phyloP scores from a whole-genome alignment of 2,797 vertebrate genomes.

The Megalops cyprinoides region DNA sequence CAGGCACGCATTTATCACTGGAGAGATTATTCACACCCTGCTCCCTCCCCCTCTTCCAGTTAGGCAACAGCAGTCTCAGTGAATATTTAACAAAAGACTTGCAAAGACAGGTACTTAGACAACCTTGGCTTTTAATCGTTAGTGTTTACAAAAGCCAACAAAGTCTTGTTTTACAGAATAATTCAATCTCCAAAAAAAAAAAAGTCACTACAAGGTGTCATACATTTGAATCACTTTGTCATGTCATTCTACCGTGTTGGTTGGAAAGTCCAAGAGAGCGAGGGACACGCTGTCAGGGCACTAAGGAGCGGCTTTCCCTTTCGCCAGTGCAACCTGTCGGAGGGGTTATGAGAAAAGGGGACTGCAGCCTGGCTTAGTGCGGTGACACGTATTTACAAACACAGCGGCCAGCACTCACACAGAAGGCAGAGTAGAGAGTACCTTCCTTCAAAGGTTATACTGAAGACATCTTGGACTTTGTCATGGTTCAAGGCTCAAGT shows the following conservation, averaged over 20 bases:
- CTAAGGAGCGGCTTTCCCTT: not conserved
- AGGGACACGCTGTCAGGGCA: not conserved
- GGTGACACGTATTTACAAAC: not conserved
- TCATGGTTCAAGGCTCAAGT: not conserved
- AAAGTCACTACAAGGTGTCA: not conserved
- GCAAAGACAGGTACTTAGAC: constrained; percentile 20
- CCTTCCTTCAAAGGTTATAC: not conserved
- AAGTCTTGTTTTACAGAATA: constrained; percentile 17
- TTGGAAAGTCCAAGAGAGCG: constrained; percentile 9
- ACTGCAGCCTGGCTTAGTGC: too few species aligned
- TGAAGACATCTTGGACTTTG: not conserved
- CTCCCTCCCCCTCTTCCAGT: not conserved
- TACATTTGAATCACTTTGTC: not conserved
- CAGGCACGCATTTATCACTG: not conserved
- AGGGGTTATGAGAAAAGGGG: too few species aligned
- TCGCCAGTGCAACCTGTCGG: not conserved
- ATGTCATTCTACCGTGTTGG: not conserved
- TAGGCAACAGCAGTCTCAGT: not conserved
- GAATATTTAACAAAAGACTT: not conserved
- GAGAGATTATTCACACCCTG: not conserved
- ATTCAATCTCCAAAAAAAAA: constrained; percentile 19
- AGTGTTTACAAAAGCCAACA: constrained; percentile 30
- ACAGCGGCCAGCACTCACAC: not conserved
- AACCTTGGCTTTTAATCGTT: constrained; percentile 42
- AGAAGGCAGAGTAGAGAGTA: too few species aligned